A percentile compares a stretch with the other conserved stretches of the same genome.
phyloP scores from a whole-genome alignment of 2,888 invertebrate genomes.

The Lydus trimaculatus region DNA sequence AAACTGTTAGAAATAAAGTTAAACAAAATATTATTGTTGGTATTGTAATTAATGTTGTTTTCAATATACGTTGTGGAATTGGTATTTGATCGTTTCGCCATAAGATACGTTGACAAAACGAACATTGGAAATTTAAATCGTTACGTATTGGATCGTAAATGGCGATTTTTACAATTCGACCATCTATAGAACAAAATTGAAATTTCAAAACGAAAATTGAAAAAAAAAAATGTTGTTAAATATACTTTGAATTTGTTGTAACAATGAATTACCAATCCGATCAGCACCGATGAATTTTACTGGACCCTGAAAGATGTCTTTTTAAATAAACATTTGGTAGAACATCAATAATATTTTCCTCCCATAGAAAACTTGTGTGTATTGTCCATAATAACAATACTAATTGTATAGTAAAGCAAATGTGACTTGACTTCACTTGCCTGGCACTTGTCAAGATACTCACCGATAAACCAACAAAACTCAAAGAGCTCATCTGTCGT shows the following conservation, averaged over 20 bases:
- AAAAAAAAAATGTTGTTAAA: no score
- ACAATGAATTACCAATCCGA: constrained; percentile 84
- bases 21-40: constrained; percentile 78
- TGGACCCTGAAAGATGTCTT: constrained; percentile 74
- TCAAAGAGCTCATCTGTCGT: constrained; percentile 73
- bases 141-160: constrained; percentile 71
- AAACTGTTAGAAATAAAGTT: constrained; percentile 74
- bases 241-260: constrained; percentile 88
- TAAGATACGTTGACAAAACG: constrained; percentile 70
- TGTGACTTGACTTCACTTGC: no score
- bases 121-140: constrained; percentile 73
- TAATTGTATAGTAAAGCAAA: no score
- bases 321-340: no score
- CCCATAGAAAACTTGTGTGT: no score
- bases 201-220: no score
- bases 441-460: constrained; percentile 55
- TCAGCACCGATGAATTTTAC: constrained; percentile 90
- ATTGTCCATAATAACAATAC: no score
- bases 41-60: constrained; percentile 78
- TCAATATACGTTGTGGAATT: constrained; percentile 78
- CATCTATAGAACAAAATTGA: constrained; percentile 65
- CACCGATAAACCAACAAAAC: constrained; percentile 88
- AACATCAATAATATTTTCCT: no score
- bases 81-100: constrained; percentile 85
- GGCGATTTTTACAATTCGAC: constrained; percentile 75